Conservation (phyloP, 2,888 invertebrate species). For the Cheilosia scutellata region DNA sequence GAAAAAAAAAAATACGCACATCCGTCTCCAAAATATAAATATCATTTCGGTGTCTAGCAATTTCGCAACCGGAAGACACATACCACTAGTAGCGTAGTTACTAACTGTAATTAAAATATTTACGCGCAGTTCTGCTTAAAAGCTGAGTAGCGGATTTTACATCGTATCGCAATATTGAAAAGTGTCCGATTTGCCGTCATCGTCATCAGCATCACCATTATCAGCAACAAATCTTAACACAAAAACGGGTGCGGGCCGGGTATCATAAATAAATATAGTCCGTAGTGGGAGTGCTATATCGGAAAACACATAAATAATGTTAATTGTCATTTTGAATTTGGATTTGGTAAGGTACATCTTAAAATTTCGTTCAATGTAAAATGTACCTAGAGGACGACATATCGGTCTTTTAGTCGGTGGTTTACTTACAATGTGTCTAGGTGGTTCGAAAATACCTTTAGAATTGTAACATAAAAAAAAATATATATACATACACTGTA, state of each 20-base stretch:
- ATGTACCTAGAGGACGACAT: constrained; percentile 49
- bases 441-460: constrained; percentile 14
- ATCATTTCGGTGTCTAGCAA: constrained; percentile 34
- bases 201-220: constrained; percentile 46
- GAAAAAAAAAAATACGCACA: constrained; percentile 18
- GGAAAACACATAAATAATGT: constrained; percentile 64
- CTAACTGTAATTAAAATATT: constrained; percentile 18
- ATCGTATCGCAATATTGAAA: constrained; percentile 39
- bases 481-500: constrained; percentile 25
- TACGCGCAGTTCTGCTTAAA: constrained; percentile 58
- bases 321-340: constrained; percentile 48
- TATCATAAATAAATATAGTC: constrained; percentile 48
- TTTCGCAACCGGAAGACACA: constrained; percentile 52
- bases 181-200: constrained; percentile 35
- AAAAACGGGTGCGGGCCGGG: constrained; percentile 31
- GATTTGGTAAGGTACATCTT: constrained; percentile 54
- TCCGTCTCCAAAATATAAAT: constrained; percentile 44
- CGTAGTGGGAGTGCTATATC: constrained; percentile 42
- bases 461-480: constrained; percentile 19
- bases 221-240: constrained; percentile 66
- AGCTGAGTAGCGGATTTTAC: constrained; percentile 28
- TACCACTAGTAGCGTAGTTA: constrained; percentile 25
- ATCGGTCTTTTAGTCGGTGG: constrained; percentile 41
- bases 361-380: constrained; percentile 50
- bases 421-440: constrained; percentile 35